Conservation (phyloP, 1,140 invertebrate genomes). For the Drosophila ironensis region DNA sequence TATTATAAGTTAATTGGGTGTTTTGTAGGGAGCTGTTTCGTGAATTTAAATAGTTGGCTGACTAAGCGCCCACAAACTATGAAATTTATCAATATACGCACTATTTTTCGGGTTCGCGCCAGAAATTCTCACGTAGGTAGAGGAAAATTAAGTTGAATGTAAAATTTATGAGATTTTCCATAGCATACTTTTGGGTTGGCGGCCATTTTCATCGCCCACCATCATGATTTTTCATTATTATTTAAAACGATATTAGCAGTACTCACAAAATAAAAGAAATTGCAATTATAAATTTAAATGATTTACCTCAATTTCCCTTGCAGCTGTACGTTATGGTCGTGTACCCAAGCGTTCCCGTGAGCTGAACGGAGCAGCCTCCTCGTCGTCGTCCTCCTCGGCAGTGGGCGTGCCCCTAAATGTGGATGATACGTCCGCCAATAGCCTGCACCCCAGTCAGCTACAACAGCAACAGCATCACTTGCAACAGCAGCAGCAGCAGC, state of each 20-base stretch:
- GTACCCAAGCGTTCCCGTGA: conserved; percentile 96
- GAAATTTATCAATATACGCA: conserved; percentile 12
- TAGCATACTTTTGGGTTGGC: conserved; percentile 31
- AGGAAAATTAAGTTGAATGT: not conserved
- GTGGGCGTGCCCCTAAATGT: conserved; percentile 52
- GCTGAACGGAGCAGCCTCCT: conserved; percentile 83
- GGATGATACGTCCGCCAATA: conserved; percentile 57
- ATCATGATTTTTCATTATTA: not conserved
- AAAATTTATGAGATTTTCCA: not conserved
- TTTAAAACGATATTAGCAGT: too few species aligned
- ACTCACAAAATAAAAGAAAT: too few species aligned
- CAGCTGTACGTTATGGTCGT: conserved; percentile 97
- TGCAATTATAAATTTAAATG: not conserved
- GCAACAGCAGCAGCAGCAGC: conserved; percentile 49
- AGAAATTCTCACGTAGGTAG: not conserved
- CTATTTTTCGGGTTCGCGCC: conserved; percentile 3
- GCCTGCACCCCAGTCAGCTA: conserved; percentile 52
- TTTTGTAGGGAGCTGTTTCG: conserved; percentile 32
- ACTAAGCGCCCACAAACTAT: conserved; percentile 18
- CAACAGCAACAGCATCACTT: conserved; percentile 51
- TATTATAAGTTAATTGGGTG: conserved; percentile 57
- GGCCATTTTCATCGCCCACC: not conserved
- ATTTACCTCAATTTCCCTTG: conserved; percentile 43
- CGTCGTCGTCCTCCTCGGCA: conserved; percentile 60
- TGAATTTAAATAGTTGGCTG: conserved; percentile 45